Base-by-base conservation (phyloP, 2,888 invertebrate species). In the Agrilus mali region DNA sequence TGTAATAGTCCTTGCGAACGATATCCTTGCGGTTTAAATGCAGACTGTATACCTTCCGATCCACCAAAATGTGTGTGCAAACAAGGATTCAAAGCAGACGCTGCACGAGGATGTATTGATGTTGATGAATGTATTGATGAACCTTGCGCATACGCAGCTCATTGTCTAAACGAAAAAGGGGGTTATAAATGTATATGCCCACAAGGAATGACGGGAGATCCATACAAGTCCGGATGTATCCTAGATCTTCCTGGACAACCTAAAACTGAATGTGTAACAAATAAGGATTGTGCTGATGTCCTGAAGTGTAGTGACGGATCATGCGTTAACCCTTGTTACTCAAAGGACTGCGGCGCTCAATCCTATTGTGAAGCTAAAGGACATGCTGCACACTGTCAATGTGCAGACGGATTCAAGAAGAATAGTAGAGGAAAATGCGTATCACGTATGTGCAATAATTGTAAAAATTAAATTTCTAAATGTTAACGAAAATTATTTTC, bases 1-100 rank as follows among this genome's bases (percentile, higher is more conserved):
- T 93, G 93, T 62, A 90, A 90, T 68, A 92, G 86, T 70, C 92
- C 92, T 7, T 93, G 92, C 62, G 89, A 93, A 64, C 75, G 90
- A 47, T 89, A 85, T 62, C 81, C 83, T 7, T 93, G 93, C 56
- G 92, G 93, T 31, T 82, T 90, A 39, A 90, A 92, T 60, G 84
- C 90, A 4, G 86, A 86, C 66, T 93, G 92, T 61, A 86, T 86
- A 1, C 86, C 89, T 1, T 84, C 82, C 46, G 87, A 90, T 67
- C 90, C 90, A 7, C 90, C 92, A 1, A 81, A 79, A 56, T 93
- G 93, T 61, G 81, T 86, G 77, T 93, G 93, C 63, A 80, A 83
- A 65, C 74, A 80, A 15, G 92, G 93, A 12, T 90, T 79, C 60
- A 85, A 86, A 65, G 90, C 92, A 10, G 85, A 90, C 66, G 86